Evolutionary conservation across 1,140 invertebrate genomes (phyloP).

Genomic region (Ceratina australensis): DNA sequence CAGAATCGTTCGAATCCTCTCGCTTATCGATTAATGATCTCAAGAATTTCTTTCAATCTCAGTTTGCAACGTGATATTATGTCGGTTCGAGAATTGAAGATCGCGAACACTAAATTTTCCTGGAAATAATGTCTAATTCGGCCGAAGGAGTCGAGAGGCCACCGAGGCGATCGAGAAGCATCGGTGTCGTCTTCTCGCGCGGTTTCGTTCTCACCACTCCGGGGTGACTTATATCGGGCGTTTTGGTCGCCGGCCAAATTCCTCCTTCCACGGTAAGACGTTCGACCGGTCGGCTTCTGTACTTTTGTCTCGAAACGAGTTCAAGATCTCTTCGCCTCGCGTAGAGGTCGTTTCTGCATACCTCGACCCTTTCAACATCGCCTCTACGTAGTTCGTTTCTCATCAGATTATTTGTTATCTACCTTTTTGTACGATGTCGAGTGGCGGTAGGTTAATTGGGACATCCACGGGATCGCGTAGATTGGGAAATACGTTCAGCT

Average conservation of each 20-base stretch:
- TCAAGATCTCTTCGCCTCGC: conserved; percentile 48
- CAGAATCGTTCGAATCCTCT: not conserved
- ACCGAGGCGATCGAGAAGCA: conserved; percentile 10
- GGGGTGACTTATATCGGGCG: conserved; percentile 37
- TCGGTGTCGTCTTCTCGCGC: conserved; percentile 15
- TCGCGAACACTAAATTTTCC: not conserved
- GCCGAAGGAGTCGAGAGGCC: not conserved
- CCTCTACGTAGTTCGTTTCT: not conserved
- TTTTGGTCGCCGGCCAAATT: conserved; percentile 57
- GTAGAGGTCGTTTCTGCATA: conserved; percentile 39
- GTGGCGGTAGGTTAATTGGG: too few species aligned
- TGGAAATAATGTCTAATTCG: conserved; percentile 26
- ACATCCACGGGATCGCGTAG: too few species aligned
- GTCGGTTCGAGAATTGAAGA: not conserved
- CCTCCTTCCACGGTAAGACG: conserved; percentile 38
- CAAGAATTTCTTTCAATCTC: not conserved
- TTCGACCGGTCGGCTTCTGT: conserved; percentile 40
- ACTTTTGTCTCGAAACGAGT: conserved; percentile 54
- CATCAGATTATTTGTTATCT: too few species aligned
- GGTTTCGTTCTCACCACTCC: conserved; percentile 17
- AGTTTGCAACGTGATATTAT: too few species aligned
- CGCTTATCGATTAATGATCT: not conserved
- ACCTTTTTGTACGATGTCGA: not conserved
- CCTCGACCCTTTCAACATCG: not conserved
- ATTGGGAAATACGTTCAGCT: too few species aligned